Conservation (phyloP, 92 coral and sea anemone genomes). For the Epizoanthus stellaris region DNA sequence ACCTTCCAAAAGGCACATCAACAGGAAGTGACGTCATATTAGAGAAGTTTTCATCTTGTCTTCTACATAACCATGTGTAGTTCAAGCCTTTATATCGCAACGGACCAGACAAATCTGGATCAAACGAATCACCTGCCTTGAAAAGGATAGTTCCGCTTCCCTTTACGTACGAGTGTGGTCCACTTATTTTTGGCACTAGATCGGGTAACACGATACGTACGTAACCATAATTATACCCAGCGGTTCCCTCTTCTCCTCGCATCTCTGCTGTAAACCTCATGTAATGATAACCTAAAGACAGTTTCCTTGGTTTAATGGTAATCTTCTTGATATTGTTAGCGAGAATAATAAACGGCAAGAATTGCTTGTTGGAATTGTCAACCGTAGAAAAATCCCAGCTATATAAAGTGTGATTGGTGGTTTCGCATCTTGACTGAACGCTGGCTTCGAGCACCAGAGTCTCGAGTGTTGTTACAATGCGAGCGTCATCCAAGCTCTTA, state of each 20-base stretch:
- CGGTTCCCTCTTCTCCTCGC: slow-evolving; percentile 78
- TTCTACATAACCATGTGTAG: slow-evolving; percentile 80
- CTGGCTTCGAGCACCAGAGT: slow-evolving; percentile 44
- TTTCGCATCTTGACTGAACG: slow-evolving; percentile 56
- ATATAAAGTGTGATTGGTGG: slow-evolving; percentile 48
- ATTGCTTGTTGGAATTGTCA: slow-evolving; percentile 52
- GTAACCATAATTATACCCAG: slow-evolving; percentile 73
- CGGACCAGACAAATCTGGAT: slow-evolving; percentile 53
- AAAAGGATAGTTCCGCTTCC: slow-evolving; percentile 64
- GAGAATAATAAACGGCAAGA: slow-evolving; percentile 42
- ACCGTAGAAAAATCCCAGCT: slow-evolving; percentile 69
- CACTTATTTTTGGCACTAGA: slow-evolving; percentile 65
- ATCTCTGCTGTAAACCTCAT: slow-evolving; percentile 69
- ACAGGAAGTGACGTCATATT: slow-evolving; percentile 61
- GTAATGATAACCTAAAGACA: slow-evolving; percentile 61
- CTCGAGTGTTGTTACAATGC: slow-evolving; percentile 56
- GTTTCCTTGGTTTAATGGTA: slow-evolving; percentile 49
- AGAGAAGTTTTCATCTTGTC: slow-evolving; percentile 63
- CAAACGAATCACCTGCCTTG: slow-evolving; percentile 70
- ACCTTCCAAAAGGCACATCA: slow-evolving; percentile 47
- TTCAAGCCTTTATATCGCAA: slow-evolving; percentile 42
- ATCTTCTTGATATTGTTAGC: slow-evolving; percentile 50
- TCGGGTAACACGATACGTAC: slow-evolving; percentile 67
- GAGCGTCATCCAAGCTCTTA: slow-evolving; percentile 51
- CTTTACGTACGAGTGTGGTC: slow-evolving; percentile 56